These are phyloP conservation scores for Triops cancriformis DNA, from an alignment of 1,140 invertebrate genomes.

Conservation along the genomic window DNA sequence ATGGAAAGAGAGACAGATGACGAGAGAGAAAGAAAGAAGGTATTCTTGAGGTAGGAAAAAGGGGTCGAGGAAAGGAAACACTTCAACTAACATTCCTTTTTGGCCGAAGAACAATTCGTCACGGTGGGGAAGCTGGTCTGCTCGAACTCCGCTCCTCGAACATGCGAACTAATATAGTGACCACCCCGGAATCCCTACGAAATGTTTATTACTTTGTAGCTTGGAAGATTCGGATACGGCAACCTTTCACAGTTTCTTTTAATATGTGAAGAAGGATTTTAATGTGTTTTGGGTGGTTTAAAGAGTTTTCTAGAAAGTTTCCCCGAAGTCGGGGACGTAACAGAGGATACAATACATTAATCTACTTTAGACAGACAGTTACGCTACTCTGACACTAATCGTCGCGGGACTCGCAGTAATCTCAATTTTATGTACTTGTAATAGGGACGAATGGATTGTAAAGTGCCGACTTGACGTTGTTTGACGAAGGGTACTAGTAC, in stretches of 20 bases:
- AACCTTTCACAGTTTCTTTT: background rate
- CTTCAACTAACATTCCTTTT: background rate
- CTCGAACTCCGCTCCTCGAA: background rate
- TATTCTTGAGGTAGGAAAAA: background rate
- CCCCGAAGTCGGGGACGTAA: too few species aligned
- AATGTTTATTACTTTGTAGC: background rate
- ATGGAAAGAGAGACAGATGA: background rate
- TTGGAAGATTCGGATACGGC: background rate
- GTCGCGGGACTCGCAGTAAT: too few species aligned
- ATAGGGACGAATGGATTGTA: too few species aligned
- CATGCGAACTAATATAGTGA: background rate
- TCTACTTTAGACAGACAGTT: too few species aligned
- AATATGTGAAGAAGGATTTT: too few species aligned
- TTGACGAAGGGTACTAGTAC: too few species aligned
- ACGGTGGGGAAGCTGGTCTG: slow-evolving; percentile 5
- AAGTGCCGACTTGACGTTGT: too few species aligned
- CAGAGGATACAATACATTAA: too few species aligned
- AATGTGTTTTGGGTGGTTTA: too few species aligned
- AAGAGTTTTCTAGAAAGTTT: too few species aligned
- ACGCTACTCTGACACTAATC: too few species aligned
- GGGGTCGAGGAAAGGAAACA: background rate
- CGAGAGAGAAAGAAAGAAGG: background rate
- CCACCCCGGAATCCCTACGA: background rate
- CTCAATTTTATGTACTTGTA: too few species aligned
- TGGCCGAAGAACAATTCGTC: background rate